Evolutionary conservation across 2,797 vertebrate genomes (phyloP).

Genomic region (Sternarchorhynchus goeldii): DNA sequence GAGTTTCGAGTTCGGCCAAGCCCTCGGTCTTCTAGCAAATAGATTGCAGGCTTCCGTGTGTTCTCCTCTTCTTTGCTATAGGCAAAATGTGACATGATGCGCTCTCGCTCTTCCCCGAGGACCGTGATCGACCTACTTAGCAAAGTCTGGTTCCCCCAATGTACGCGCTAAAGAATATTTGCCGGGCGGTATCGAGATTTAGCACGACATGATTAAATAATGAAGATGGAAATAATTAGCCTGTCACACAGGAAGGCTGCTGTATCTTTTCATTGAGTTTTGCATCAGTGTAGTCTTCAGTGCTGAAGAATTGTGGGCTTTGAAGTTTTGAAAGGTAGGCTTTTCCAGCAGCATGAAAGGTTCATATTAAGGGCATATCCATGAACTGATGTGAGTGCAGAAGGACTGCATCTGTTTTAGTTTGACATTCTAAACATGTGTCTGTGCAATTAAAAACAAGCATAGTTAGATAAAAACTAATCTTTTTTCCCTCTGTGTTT

Average conservation of each 20-base stretch:
- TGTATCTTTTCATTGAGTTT: conserved; percentile 47
- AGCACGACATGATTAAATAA: conserved; percentile 70
- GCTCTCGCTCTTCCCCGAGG: conserved; percentile 64
- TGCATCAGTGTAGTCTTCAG: not conserved
- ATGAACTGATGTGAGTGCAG: not conserved
- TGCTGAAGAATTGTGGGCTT: conserved; percentile 26
- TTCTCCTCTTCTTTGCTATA: conserved; percentile 62
- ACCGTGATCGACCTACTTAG: conserved; percentile 73
- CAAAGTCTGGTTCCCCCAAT: conserved; percentile 61
- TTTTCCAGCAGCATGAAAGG: not conserved
- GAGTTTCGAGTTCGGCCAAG: conserved; percentile 61
- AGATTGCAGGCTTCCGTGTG: conserved; percentile 64
- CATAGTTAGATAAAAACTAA: too few relatives aligned
- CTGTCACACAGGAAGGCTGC: conserved; percentile 52
- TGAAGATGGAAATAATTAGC: conserved; percentile 68
- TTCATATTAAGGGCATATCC: conserved; percentile 28
- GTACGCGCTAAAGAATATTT: conserved; percentile 67
- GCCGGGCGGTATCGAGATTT: conserved; percentile 63
- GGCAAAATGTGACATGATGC: conserved; percentile 65
- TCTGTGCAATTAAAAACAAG: too few relatives aligned
- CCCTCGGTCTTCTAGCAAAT: conserved; percentile 69
- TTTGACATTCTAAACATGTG: too few relatives aligned
- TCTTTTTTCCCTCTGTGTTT: too few relatives aligned
- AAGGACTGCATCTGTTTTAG: too few relatives aligned
- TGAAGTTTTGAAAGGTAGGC: conserved; percentile 24